A percentile compares a stretch with the other conserved stretches of the same genome.
phyloP scores from a whole-genome alignment of 2,888 invertebrate genomes.

The Tetrapedia diversipes region DNA sequence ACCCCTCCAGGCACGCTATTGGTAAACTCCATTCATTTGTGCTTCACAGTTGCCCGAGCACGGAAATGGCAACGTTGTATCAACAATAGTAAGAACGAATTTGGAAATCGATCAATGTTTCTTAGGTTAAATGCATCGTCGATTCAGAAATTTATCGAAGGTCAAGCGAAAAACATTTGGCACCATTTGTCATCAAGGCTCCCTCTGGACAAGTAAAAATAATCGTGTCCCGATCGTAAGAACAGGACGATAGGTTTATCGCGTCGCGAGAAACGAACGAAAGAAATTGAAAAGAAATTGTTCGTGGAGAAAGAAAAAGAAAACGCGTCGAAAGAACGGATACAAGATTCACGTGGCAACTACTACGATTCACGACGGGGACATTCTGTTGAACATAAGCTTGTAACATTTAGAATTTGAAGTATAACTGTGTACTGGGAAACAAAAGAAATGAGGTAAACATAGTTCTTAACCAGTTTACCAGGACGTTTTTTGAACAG shows the following conservation, averaged over 20 bases:
- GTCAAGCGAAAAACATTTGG: neutral
- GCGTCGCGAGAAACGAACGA: neutral
- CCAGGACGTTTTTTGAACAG: no score
- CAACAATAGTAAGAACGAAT: constrained; percentile 21
- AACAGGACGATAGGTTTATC: no score
- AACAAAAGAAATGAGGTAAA: no score
- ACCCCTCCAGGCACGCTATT: neutral
- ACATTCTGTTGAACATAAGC: neutral
- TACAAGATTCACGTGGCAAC: neutral
- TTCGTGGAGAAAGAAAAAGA: neutral
- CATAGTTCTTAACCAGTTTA: no score
- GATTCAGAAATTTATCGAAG: neutral
- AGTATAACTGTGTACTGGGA: no score
- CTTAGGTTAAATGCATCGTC: neutral
- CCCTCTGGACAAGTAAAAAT: neutral
- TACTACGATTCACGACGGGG: neutral
- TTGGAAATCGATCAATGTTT: neutral
- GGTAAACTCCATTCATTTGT: constrained; percentile 33
- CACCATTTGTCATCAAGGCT: neutral
- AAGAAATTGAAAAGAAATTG: neutral
- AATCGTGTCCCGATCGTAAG: neutral
- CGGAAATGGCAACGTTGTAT: constrained; percentile 7
- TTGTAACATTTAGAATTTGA: neutral
- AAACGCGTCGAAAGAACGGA: neutral
- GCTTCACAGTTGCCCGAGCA: constrained; percentile 26